Evolutionary conservation across 2,888 invertebrate genomes (phyloP).

Genomic region (Latrodectus elegans): DNA sequence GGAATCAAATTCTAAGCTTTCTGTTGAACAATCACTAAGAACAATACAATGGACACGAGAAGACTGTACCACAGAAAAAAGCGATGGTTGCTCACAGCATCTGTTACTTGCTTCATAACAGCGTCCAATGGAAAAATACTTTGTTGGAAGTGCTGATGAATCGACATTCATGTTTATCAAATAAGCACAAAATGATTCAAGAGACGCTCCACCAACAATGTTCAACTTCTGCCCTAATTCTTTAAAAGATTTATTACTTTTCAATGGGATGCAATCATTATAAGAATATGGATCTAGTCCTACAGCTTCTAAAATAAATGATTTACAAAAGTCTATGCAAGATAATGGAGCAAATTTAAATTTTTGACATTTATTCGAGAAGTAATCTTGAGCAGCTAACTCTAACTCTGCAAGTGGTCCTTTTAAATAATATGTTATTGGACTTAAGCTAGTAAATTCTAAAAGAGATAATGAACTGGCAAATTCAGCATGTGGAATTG

Average conservation of each 20-base stretch:
- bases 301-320: constrained; percentile 54
- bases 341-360: constrained; percentile 20
- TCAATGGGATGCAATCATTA: constrained; percentile 73
- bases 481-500: constrained; percentile 30
- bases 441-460: constrained; percentile 15
- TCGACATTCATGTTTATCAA: constrained; percentile 78
- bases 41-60: constrained; percentile 29
- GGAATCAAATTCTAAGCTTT: constrained; percentile 78
- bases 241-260: constrained; percentile 76
- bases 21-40: not conserved
- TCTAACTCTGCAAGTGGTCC: constrained; percentile 46
- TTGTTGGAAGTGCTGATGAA: constrained; percentile 16
- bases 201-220: constrained; percentile 84
- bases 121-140: constrained; percentile 51
- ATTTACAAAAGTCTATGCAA: constrained; percentile 53
- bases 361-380: constrained; percentile 12
- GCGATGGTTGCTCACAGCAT: not conserved
- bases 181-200: constrained; percentile 84
- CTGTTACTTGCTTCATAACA: constrained; percentile 23
- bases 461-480: not conserved
- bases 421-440: constrained; percentile 34
- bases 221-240: constrained; percentile 80
- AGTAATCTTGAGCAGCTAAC: constrained; percentile 14
- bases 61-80: constrained; percentile 62
- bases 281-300: constrained; percentile 38